These are phyloP conservation scores for Casuarius casuarius DNA, from an alignment of 2,113 vertebrate genomes.

Conservation along the genomic window DNA sequence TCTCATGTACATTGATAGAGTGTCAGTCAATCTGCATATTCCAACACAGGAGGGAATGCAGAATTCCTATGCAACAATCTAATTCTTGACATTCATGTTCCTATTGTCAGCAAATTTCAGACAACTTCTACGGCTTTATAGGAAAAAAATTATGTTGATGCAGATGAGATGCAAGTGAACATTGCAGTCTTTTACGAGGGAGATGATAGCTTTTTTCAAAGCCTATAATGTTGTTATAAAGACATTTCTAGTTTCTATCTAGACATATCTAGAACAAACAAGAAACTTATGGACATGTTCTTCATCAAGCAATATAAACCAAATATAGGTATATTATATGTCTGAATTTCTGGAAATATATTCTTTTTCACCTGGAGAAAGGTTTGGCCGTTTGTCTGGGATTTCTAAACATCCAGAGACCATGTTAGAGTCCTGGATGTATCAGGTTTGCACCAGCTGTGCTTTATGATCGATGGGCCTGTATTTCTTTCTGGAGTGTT, in stretches of 20 bases:
- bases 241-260: background rate
- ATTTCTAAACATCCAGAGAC: background rate
- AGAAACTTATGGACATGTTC: fast-evolving
- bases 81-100: background rate
- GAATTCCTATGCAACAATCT: background rate
- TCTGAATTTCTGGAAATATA: background rate
- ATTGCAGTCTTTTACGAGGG: fast-evolving
- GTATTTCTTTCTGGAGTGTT: background rate
- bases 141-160: background rate
- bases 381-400: background rate
- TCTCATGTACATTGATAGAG: background rate
- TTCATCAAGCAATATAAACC: background rate
- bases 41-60: background rate
- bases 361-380: background rate
- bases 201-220: background rate
- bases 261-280: background rate
- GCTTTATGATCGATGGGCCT: background rate
- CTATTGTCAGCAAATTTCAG: background rate
- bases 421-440: background rate
- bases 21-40: background rate
- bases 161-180: background rate
- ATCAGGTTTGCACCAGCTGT: background rate
- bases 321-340: background rate
- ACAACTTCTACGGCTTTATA: background rate
- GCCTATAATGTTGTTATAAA: background rate